Evolutionary conservation across 1,140 invertebrate genomes (phyloP).

Genomic region (Trialeurodes vaporariorum): DNA sequence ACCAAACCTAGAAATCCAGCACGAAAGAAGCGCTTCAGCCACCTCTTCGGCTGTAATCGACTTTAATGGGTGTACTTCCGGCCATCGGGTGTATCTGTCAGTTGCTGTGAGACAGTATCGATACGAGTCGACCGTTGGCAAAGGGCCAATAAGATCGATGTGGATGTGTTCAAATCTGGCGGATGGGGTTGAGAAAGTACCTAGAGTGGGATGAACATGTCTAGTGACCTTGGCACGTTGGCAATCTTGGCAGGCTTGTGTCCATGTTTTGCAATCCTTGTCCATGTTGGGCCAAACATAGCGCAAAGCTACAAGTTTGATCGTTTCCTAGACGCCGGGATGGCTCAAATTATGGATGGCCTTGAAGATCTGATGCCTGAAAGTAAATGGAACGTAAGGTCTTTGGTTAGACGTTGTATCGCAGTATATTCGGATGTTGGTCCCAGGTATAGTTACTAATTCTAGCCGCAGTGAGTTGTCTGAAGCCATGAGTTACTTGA

Average conservation of each 20-base stretch:
- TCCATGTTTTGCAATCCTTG: neutral
- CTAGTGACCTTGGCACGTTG: neutral
- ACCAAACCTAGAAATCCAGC: slow-evolving; percentile 30
- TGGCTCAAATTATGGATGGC: neutral
- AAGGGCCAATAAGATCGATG: slow-evolving; percentile 36
- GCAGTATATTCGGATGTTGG: neutral
- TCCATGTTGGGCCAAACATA: neutral
- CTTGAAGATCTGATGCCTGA: neutral
- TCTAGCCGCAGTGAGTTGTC: neutral
- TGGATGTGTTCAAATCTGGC: slow-evolving; percentile 34
- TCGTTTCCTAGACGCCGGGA: neutral
- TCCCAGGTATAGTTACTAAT: neutral
- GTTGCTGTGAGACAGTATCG: slow-evolving; percentile 29
- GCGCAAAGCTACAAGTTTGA: neutral
- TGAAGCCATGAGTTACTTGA: neutral
- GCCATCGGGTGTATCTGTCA: slow-evolving; percentile 30
- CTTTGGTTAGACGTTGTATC: neutral
- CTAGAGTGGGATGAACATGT: neutral
- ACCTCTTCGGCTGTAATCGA: slow-evolving; percentile 30
- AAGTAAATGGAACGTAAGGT: neutral
- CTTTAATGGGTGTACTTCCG: slow-evolving; percentile 24
- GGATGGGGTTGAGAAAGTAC: neutral
- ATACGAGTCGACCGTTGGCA: slow-evolving; percentile 22
- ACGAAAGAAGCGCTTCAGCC: slow-evolving; percentile 24
- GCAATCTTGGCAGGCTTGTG: neutral